Evolutionary conservation across 1,140 invertebrate species (phyloP).

Genomic region (Solen grandis): DNA sequence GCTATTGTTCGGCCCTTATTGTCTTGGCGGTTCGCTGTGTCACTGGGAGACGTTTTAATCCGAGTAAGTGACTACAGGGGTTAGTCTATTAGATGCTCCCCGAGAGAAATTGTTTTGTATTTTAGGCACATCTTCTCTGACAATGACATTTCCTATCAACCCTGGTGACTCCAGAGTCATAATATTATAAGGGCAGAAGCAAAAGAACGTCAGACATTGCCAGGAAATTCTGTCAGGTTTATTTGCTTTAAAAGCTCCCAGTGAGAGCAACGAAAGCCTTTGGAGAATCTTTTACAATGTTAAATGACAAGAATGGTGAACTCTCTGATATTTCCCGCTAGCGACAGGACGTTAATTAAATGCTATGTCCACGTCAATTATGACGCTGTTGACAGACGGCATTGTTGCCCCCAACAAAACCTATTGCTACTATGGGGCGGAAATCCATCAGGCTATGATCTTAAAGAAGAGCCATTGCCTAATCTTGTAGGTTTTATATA

Average conservation of each 20-base stretch:
- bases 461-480: no score
- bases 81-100: slow-evolving; percentile 51
- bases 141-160: slow-evolving; percentile 32
- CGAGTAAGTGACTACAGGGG: slow-evolving; percentile 20
- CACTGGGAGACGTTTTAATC: slow-evolving; percentile 3
- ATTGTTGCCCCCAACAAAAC: no score
- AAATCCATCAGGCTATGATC: no score
- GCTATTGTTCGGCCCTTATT: background rate
- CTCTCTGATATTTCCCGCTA: no score
- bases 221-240: slow-evolving; percentile 32
- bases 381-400: no score
- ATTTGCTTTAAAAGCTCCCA: slow-evolving; percentile 48
- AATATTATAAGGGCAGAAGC: slow-evolving; percentile 32
- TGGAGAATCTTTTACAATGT: no score
- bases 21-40: background rate
- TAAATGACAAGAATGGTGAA: no score
- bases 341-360: no score
- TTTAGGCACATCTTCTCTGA: slow-evolving; percentile 16
- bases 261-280: slow-evolving; percentile 15
- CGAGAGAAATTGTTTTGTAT: slow-evolving; percentile 43
- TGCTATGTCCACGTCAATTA: no score
- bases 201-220: slow-evolving; percentile 19
- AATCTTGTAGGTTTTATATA: no score
- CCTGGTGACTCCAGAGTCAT: slow-evolving; percentile 38
- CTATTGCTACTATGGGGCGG: no score